Evolutionary conservation across 2,797 vertebrate species (phyloP), one percentile per base, ranked within the genome.

Genomic region (Bradypus variegatus): DNA sequence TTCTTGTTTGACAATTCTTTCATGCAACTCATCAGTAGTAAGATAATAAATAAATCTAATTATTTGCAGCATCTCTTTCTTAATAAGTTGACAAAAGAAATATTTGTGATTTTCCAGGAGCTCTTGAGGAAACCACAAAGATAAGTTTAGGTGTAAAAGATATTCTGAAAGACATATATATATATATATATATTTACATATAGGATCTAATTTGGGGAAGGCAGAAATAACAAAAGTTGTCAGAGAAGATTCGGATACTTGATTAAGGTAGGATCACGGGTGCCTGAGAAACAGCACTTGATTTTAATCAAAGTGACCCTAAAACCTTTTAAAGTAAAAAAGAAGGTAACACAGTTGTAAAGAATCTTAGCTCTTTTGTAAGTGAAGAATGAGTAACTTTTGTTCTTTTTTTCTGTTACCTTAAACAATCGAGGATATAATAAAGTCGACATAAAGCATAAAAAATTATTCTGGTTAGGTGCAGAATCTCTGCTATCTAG

Each of bases 331-430:
- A n/a, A n/a, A n/a, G n/a, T n/a, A n/a, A n/a, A n/a, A n/a, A n/a
- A n/a, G n/a, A n/a, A n/a, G n/a, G n/a, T n/a, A n/a, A n/a, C n/a
- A n/a, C n/a, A n/a, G n/a, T n/a, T n/a, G n/a, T n/a, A n/a, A n/a
- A n/a, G n/a, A n/a, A n/a, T n/a, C n/a, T 65, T 73, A 65, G 33
- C 73, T 93, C 69, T 92, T 94, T 86, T 80, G 88, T 62, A 87
- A 70, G n/a, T n/a, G n/a, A n/a, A n/a, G n/a, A n/a, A n/a, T 48
- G 69, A 85, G 48, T 79, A 93, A 85, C 31, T 9, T 86, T 81
- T 79, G 73, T 36, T 88, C 27, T 62, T 48, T 86, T 82, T 73
- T 69, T 69, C 45, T n/a, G n/a, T n/a, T n/a, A n/a, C 23, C 60
- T 65, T 79, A 85, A 87, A 92, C 82, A 89, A 91, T n/a, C n/a